phyloP scores from a whole-genome alignment of 2,113 vertebrate species.

The Octodon degus region DNA sequence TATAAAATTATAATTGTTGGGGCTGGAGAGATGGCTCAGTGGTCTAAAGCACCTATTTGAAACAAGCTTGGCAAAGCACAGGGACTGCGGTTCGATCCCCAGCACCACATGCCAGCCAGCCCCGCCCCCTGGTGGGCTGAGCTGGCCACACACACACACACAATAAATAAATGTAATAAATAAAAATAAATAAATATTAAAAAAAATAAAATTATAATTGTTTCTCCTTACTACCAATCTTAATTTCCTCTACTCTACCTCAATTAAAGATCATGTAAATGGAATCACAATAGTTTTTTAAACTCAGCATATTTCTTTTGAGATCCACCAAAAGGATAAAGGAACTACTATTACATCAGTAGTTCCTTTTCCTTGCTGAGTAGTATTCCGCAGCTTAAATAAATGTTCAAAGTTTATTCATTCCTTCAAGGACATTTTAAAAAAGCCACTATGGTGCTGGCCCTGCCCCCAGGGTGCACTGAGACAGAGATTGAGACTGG shows the following conservation, averaged over 20 bases:
- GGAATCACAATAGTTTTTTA: not conserved
- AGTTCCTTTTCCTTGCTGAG: constrained; percentile 21
- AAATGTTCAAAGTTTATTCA: not conserved
- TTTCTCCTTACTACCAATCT: not conserved
- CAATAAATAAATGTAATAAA: no score
- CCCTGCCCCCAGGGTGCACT: no score
- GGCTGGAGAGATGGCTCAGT: no score
- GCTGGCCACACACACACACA: no score
- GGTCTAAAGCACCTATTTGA: no score
- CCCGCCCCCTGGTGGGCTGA: no score
- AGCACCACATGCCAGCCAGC: no score
- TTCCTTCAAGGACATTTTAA: not conserved
- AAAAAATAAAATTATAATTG: not conserved
- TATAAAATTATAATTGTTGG: not conserved
- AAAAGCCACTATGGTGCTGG: not conserved
- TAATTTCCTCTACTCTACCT: not conserved
- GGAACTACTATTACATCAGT: not conserved
- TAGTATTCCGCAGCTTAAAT: not conserved
- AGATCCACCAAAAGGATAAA: not conserved
- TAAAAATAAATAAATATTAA: no score
- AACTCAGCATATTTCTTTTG: not conserved
- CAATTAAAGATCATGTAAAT: not conserved
- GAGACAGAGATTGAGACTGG: no score
- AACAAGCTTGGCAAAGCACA: no score
- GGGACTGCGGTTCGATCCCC: no score